A percentile compares a stretch with the other conserved stretches of the same genome.
These are phyloP conservation scores for Physocephala rufipes DNA, from an alignment of 2,888 invertebrate species.

Conservation along the genomic window DNA sequence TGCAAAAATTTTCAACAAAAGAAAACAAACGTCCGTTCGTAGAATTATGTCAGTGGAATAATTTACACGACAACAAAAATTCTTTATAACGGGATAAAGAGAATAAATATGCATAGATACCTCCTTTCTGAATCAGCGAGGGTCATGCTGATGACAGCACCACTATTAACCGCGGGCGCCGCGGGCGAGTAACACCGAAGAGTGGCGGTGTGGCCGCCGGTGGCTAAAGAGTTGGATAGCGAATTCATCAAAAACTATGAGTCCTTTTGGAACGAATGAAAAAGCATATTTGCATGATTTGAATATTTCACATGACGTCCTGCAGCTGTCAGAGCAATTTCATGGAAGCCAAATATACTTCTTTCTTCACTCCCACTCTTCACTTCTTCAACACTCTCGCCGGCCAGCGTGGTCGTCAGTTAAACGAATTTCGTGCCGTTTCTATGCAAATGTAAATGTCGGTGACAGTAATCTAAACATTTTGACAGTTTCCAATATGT, in stretches of 20 bases:
- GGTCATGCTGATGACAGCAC: conserved; percentile 21
- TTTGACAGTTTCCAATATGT: conserved; percentile 43
- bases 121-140: conserved; percentile 30
- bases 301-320: conserved; percentile 25
- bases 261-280: conserved; percentile 26
- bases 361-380: conserved; percentile 7
- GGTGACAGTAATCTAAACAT: conserved; percentile 44
- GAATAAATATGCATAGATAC: conserved; percentile 44
- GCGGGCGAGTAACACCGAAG: neutral
- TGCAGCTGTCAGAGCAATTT: conserved; percentile 21
- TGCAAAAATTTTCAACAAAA: neutral
- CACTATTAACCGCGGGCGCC: conserved; percentile 21
- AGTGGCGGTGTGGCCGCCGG: neutral
- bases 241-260: conserved; percentile 35
- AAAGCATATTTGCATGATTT: conserved; percentile 31
- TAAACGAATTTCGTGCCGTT: neutral
- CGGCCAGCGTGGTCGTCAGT: neutral
- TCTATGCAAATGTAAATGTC: conserved; percentile 41
- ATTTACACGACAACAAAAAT: conserved; percentile 23
- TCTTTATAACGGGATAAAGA: conserved; percentile 35
- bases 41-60: neutral
- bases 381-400: too few species aligned
- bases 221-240: conserved; percentile 5
- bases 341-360: too few species aligned
- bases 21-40: neutral